Evolutionary conservation across 2,797 vertebrate species (phyloP).

Genomic region (Hyperoplus lanceolatus): DNA sequence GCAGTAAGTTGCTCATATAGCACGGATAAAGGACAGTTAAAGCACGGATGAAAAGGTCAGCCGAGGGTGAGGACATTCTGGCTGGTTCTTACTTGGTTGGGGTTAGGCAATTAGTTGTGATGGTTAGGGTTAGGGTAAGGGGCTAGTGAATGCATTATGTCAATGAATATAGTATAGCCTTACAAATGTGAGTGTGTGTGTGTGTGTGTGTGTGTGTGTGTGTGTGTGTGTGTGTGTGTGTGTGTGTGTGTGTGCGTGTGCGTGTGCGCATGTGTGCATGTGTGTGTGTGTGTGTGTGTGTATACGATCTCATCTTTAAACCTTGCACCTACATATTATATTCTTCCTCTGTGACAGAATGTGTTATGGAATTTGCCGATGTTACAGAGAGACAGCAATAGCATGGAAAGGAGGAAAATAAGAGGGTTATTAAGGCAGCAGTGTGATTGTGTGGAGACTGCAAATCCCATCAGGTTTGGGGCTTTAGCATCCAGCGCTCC

Average conservation of each 20-base stretch:
- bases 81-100: no score
- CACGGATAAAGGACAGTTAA: constrained; percentile 37
- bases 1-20: constrained; percentile 50
- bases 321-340: constrained; percentile 24
- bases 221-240: constrained; percentile 19
- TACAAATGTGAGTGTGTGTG: not conserved
- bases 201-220: constrained; percentile 15
- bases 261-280: constrained; percentile 17
- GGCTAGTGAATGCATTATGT: no score
- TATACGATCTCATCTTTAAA: constrained; percentile 56
- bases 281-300: constrained; percentile 26
- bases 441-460: constrained; percentile 56
- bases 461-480: constrained; percentile 61
- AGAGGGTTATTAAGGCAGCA: constrained; percentile 39
- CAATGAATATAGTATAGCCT: no score
- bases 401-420: not conserved
- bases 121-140: no score
- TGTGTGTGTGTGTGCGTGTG: constrained; percentile 10
- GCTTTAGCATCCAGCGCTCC: constrained; percentile 45
- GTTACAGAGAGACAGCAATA: constrained; percentile 18
- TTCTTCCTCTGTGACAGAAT: constrained; percentile 22
- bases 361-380: constrained; percentile 29
- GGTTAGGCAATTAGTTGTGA: no score
- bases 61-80: constrained; percentile 10
- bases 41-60: constrained; percentile 72